A percentile compares a stretch with the other conserved stretches of the same genome.
These are phyloP conservation scores for Thamnophis elegans DNA, from an alignment of 2,797 vertebrate genomes.

Conservation along the genomic window DNA sequence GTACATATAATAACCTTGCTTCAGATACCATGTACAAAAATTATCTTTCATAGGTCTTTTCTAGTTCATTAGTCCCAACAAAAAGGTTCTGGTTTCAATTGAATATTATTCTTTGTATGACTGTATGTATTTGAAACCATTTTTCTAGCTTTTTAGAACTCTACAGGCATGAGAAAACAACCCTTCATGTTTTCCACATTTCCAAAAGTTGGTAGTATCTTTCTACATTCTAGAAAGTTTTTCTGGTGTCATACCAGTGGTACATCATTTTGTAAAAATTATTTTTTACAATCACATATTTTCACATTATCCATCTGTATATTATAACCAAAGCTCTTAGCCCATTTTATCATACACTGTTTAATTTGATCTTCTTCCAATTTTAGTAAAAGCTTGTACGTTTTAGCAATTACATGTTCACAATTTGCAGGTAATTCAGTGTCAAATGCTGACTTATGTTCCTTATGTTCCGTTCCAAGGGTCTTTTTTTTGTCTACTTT, in stretches of 20 bases:
- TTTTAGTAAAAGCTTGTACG: neutral
- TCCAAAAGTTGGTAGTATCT: neutral
- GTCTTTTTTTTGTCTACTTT: neutral
- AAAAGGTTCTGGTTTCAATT: neutral
- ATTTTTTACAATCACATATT: neutral
- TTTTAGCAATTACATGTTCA: neutral
- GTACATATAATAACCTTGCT: neutral
- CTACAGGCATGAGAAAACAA: neutral
- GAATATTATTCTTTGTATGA: neutral
- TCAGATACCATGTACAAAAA: neutral
- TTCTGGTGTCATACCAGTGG: neutral
- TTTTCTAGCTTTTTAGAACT: neutral
- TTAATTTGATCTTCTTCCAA: neutral
- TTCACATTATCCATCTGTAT: neutral
- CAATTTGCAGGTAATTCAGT: neutral
- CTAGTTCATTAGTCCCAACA: neutral
- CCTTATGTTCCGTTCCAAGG: neutral
- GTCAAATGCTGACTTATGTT: neutral
- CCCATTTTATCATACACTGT: neutral
- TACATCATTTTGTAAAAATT: neutral
- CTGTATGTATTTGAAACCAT: neutral
- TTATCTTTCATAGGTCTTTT: neutral
- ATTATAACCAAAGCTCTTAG: neutral
- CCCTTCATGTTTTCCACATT: neutral
- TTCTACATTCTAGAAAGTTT: neutral